Percentiles rank a stretch among this genome's conserved stretches.
These are phyloP conservation scores for Platyscapa corneri DNA, from an alignment of 1,140 invertebrate species.

Conservation along the genomic window DNA sequence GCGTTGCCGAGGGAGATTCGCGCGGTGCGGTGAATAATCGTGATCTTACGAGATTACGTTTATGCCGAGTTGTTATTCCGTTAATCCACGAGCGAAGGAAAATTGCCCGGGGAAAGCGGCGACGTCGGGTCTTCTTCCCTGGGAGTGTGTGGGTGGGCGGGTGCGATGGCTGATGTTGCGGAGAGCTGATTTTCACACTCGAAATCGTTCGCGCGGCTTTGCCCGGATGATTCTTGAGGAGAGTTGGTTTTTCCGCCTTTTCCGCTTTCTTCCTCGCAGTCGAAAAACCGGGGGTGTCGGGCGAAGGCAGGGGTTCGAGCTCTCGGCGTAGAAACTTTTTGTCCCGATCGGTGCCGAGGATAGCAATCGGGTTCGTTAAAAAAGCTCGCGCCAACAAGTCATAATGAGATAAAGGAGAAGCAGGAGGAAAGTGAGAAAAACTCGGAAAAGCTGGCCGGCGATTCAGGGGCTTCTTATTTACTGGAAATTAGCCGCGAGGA, in stretches of 20 bases:
- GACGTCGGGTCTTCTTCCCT: not conserved
- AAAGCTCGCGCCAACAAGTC: not conserved
- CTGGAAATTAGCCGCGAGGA: not conserved
- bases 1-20: constrained; percentile 13
- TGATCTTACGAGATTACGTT: constrained; percentile 51
- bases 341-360: not conserved
- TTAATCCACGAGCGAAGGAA: constrained; percentile 41
- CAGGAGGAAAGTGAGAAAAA: no score
- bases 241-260: constrained; percentile 17
- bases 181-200: constrained; percentile 42
- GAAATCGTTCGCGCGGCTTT: constrained; percentile 32
- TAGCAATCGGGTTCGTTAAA: not conserved
- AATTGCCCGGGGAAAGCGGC: constrained; percentile 33
- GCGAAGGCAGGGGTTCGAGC: not conserved
- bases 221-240: constrained; percentile 13
- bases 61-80: constrained; percentile 50
- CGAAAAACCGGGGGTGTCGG: not conserved
- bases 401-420: not conserved
- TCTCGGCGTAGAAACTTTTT: not conserved
- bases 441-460: not conserved
- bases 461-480: not conserved
- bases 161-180: not conserved
- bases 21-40: constrained; percentile 47
- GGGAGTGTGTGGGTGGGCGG: not conserved
- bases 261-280: not conserved